Percentiles rank a stretch among this genome's conserved stretches.
These are phyloP conservation scores for Nezara viridula DNA, from an alignment of 2,888 invertebrate species.

Conservation along the genomic window DNA sequence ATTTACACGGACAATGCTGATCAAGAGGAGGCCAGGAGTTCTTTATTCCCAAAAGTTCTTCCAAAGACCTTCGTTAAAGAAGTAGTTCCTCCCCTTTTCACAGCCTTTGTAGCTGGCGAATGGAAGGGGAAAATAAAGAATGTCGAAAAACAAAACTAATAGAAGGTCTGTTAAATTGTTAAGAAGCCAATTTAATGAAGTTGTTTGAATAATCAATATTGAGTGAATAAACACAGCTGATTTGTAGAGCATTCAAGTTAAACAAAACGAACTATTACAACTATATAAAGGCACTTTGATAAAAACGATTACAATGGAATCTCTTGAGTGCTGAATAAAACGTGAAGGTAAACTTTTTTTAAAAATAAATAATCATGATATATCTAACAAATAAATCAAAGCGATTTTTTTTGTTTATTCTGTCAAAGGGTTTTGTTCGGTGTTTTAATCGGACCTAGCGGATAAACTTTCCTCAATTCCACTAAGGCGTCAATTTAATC, in stretches of 20 bases:
- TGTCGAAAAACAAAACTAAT: too few species aligned
- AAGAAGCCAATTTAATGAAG: neutral
- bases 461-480: neutral
- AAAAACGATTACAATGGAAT: too few species aligned
- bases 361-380: too few species aligned
- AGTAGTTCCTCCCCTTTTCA: neutral
- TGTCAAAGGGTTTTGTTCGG: too few species aligned
- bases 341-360: too few species aligned
- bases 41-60: neutral
- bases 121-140: too few species aligned
- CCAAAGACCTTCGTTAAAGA: neutral
- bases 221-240: neutral
- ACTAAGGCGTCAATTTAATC: neutral
- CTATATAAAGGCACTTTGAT: too few species aligned
- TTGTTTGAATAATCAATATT: neutral
- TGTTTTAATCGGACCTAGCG: too few species aligned
- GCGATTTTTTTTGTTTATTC: too few species aligned
- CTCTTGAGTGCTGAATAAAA: too few species aligned
- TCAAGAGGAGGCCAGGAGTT: neutral
- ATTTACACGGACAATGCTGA: neutral
- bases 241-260: neutral
- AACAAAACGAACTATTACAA: too few species aligned
- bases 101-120: neutral
- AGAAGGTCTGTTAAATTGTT: neutral
- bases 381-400: too few species aligned